Evolutionary conservation across 2,113 vertebrate genomes (phyloP).

Genomic region (Dasypus novemcinctus): DNA sequence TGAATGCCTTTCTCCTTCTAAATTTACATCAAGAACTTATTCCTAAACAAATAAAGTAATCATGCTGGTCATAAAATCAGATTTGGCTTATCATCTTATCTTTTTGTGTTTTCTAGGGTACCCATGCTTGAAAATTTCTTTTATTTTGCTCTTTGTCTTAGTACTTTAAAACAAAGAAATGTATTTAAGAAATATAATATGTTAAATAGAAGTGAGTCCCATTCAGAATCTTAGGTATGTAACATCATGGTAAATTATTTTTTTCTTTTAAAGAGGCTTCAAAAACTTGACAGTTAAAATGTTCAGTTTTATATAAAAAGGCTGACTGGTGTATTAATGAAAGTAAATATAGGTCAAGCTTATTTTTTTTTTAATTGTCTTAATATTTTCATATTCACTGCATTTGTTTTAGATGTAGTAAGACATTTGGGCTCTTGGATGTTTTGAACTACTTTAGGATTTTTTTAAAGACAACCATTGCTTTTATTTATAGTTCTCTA

Average conservation of each 20-base stretch:
- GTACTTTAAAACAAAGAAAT: no score
- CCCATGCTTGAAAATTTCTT: constrained; percentile 51
- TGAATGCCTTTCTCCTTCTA: constrained; percentile 44
- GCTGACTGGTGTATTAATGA: neutral
- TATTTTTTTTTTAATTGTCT: neutral
- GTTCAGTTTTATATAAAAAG: constrained; percentile 33
- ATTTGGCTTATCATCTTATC: constrained; percentile 70
- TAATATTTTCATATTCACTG: neutral
- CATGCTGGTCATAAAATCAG: constrained; percentile 55
- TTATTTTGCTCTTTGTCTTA: constrained; percentile 66
- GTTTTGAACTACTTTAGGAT: neutral
- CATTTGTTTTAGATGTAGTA: neutral
- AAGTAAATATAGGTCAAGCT: neutral
- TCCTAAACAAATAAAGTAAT: constrained; percentile 73
- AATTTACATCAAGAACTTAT: constrained; percentile 42
- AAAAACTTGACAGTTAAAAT: constrained; percentile 12
- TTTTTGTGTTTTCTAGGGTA: constrained; percentile 69
- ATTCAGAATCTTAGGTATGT: constrained; percentile 45
- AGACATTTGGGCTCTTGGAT: neutral
- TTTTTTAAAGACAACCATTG: constrained; percentile 17
- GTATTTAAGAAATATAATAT: constrained; percentile 31
- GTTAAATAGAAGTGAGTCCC: constrained; percentile 60
- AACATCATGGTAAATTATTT: constrained; percentile 14
- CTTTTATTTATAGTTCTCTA: neutral
- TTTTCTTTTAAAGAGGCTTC: constrained; percentile 46